Evolutionary conservation across 2,888 invertebrate species (phyloP), one percentile per base, ranked within the genome.

Genomic region (Thumatha senex): DNA sequence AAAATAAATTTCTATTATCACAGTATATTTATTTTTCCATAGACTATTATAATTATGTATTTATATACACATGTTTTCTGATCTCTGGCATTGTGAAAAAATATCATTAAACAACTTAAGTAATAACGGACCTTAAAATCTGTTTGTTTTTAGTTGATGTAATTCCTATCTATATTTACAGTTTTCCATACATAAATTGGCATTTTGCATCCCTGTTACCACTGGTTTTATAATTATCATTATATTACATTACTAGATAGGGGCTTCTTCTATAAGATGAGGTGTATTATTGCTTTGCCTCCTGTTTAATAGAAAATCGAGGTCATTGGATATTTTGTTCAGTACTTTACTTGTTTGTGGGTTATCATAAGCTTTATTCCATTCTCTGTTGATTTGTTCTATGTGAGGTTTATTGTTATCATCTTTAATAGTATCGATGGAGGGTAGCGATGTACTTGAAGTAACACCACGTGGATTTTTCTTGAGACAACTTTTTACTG

Each of bases 301-400:
- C 56, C 95, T 93, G 82, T 96, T 96, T 54, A 96, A 87, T 65
- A 97, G 87, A 86, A 96, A 96, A 84, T 96, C 96, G 65, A 97
- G 87, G 85, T 97, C 96, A 74, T 95, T 95, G 1, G 96, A 95
- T 72, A 97, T 97, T 76, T 96, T 94, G 85, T 96, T 95, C 44
- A 96, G 85, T 92, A 96, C 95, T 51, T 94, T 94, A 65, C 93
- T 93, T 31, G 88, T 80, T 48, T 87, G 84, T 0, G 84, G 82
- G 0, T 80, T 78, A 55, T 85, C 80, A 65, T 89, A 86, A 30
- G 84, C 82, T 58, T 78, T 80, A 18, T 83, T 84, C 84, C 86
- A 84, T 58, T 87, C 82, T 50, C 80, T 77, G 54, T 86, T 88
- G 35, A 86, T 83, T 67, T 83, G 80, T 51, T 86, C 86, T 40